Base-by-base conservation (phyloP, 2,113 vertebrate genomes). In the Dasyprocta punctata region DNA sequence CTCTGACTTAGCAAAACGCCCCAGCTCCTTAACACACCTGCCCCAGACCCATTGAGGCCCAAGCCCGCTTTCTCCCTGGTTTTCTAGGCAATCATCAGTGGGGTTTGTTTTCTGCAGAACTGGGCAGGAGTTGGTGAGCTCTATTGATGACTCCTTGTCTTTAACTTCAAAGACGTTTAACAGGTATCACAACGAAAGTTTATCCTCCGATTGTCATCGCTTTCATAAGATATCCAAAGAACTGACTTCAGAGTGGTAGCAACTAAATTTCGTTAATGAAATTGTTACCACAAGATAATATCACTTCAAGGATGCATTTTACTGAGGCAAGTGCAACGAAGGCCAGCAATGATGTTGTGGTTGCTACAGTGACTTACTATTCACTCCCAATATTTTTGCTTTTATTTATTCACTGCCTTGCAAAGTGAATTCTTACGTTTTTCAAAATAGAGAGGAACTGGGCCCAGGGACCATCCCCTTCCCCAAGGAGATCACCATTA, bases 31-130 rank as follows among this genome's bases (percentile, higher is more conserved):
- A 0, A 98, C 98, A 0, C 99, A 99, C 98, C 99, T 99, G 98
- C 99, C 99, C 99, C 99, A 99, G 63, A 99, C 99, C 99, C 99
- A 99, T 92, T 97, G 97, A 13, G 99, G 99, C 99, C 99, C 99
- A 98, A 99, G 99, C 89, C 98, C 98, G 75, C 99, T 99, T 54
- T 99, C 99, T 86, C 95, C 86, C 58, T 98, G 99, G 92, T 99
- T 99, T 97, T 99, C 99, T 93, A 99, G 98, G 65, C 99, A 99
- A 96, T 99, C 99, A 56, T 99, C 98, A 96, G 99, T 99, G 96
- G 99, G 99, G 98, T 99, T 99, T 56, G 99, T 99, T 98, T 99
- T 99, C 98, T 99, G 99, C 36, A 99, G 98, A 98, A 99, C 99
- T 44, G 99, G 98, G 60, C 99, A 99, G 65, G 99, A 99, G 97